Percentiles rank a stretch among this genome's conserved stretches.
These are phyloP conservation scores for Aix galericulata DNA, from an alignment of 2,113 vertebrate species.

Conservation along the genomic window DNA sequence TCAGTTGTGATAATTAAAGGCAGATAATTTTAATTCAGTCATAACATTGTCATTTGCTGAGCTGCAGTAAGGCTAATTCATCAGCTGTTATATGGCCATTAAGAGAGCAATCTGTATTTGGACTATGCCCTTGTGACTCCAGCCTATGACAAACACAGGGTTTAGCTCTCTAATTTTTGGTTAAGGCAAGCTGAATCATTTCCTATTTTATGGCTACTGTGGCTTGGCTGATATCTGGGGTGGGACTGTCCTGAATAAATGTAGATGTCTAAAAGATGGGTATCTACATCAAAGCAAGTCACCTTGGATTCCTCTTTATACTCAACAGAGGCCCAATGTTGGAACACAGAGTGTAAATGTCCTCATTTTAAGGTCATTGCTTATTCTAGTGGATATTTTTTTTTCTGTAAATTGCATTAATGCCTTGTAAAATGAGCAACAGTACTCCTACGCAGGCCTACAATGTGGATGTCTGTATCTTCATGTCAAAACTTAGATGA, in stretches of 20 bases:
- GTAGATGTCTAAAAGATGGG: neutral
- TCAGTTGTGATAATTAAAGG: neutral
- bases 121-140: neutral
- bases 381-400: neutral
- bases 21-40: neutral
- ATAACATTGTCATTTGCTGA: neutral
- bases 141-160: neutral
- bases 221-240: neutral
- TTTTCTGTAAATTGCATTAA: neutral
- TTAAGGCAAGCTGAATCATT: neutral
- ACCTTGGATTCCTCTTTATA: neutral
- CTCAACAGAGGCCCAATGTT: neutral
- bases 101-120: neutral
- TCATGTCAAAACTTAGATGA: neutral
- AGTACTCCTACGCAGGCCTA: neutral
- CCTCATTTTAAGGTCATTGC: neutral
- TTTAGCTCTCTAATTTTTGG: neutral
- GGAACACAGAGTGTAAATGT: neutral
- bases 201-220: neutral
- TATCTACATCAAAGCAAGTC: neutral
- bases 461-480: neutral
- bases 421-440: neutral
- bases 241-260: neutral
- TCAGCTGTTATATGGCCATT: neutral
- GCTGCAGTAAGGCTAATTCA: neutral